Evolutionary conservation across 2,888 invertebrate genomes (phyloP).

Genomic region (Ophion ventricosus): DNA sequence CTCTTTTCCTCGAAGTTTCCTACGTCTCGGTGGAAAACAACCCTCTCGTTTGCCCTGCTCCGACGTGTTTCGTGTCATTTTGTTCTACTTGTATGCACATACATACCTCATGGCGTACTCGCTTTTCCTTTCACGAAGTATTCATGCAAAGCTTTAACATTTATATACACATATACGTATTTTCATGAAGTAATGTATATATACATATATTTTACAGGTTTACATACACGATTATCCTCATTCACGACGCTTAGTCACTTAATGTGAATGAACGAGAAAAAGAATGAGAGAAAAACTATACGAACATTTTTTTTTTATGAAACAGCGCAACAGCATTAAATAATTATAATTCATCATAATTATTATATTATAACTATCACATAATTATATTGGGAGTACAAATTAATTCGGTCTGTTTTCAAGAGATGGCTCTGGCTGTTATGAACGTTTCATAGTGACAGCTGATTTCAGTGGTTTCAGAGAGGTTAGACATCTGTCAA

Average conservation of each 20-base stretch:
- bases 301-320: background rate
- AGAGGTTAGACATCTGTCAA: too few species aligned
- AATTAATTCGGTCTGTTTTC: too few species aligned
- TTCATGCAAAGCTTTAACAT: slow-evolving; percentile 19
- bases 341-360: background rate
- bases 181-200: too few species aligned
- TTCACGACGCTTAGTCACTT: background rate
- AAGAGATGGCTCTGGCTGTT: too few species aligned
- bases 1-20: background rate
- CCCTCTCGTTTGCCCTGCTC: slow-evolving; percentile 25
- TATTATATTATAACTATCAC: background rate
- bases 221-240: background rate
- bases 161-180: background rate
- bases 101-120: slow-evolving; percentile 6
- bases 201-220: too few species aligned
- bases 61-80: slow-evolving; percentile 25
- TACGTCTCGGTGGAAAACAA: background rate
- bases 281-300: background rate
- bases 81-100: slow-evolving; percentile 31
- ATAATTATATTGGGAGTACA: too few species aligned
- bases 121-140: slow-evolving; percentile 25
- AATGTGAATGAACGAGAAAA: background rate
- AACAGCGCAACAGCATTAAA: background rate
- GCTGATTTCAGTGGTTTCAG: too few species aligned
- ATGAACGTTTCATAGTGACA: too few species aligned